A percentile compares a stretch with the other conserved stretches of the same genome.
These are phyloP conservation scores for Myotis findleyi DNA, from an alignment of 2,797 vertebrate species.

Conservation along the genomic window DNA sequence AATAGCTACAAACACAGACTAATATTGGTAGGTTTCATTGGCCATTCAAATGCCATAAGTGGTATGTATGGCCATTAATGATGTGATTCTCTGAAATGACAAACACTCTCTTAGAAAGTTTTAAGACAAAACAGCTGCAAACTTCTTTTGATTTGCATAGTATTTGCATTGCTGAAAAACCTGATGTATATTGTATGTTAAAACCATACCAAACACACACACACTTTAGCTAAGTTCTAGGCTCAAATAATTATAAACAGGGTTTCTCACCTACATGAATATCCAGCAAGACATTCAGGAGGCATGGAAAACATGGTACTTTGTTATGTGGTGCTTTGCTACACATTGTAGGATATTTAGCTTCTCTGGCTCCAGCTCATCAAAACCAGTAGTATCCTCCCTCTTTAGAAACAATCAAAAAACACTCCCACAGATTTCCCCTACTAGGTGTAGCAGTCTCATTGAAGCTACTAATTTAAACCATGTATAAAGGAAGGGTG, in stretches of 20 bases:
- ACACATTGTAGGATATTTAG: neutral
- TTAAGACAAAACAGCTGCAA: constrained; percentile 19
- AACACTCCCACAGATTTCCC: neutral
- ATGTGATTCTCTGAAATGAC: neutral
- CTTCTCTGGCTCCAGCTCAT: neutral
- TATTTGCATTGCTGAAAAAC: neutral
- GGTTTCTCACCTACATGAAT: neutral
- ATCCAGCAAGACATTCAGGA: neutral
- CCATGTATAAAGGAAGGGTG: neutral
- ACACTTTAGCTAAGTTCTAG: neutral
- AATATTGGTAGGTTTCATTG: neutral
- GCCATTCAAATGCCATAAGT: neutral
- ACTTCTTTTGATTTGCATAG: neutral
- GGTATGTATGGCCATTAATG: neutral
- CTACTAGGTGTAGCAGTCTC: neutral
- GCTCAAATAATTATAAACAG: neutral
- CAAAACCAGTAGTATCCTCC: neutral
- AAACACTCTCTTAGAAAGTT: neutral
- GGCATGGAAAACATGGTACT: neutral
- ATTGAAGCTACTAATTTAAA: neutral
- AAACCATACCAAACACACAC: neutral
- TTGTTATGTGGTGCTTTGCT: neutral
- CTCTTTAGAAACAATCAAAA: neutral
- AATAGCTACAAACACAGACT: neutral
- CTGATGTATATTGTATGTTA: neutral